Conservation (phyloP, 1,140 invertebrate genomes). For the Ylistrum balloti region DNA sequence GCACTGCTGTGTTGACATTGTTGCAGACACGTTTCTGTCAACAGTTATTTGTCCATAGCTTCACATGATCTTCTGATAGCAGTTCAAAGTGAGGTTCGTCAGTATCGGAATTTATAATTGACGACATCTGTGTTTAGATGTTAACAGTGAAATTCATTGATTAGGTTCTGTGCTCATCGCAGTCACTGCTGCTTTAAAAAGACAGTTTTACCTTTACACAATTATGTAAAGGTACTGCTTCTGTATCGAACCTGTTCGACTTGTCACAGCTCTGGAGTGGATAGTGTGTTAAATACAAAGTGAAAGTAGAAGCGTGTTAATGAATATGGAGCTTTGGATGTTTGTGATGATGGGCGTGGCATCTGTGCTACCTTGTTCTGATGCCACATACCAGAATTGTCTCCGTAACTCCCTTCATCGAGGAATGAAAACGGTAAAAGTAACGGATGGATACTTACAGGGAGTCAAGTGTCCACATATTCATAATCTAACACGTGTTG, state of each 20-base stretch:
- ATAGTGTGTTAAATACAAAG: background rate
- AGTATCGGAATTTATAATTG: conserved; percentile 35
- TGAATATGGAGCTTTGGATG: background rate
- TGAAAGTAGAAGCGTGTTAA: background rate
- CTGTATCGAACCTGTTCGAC: background rate
- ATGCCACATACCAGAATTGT: background rate
- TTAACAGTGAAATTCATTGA: conserved; percentile 12
- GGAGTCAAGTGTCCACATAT: background rate
- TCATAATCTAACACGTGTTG: background rate
- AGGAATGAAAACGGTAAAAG: background rate
- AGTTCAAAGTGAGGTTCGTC: background rate
- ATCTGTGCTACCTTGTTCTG: background rate
- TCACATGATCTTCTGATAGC: background rate
- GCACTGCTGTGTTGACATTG: background rate
- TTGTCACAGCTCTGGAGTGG: background rate
- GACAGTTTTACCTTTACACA: background rate
- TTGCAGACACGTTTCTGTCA: background rate
- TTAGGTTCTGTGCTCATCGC: background rate
- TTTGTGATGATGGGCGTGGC: background rate
- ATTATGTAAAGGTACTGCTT: background rate
- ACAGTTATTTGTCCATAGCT: background rate
- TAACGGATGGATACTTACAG: background rate
- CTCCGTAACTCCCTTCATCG: background rate
- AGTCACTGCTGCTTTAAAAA: background rate
- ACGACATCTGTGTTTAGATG: background rate